A percentile compares a stretch with the other conserved stretches of the same genome.
Conservation (phyloP, 92 coral and sea anemone species). For the Heteractis magnifica region DNA sequence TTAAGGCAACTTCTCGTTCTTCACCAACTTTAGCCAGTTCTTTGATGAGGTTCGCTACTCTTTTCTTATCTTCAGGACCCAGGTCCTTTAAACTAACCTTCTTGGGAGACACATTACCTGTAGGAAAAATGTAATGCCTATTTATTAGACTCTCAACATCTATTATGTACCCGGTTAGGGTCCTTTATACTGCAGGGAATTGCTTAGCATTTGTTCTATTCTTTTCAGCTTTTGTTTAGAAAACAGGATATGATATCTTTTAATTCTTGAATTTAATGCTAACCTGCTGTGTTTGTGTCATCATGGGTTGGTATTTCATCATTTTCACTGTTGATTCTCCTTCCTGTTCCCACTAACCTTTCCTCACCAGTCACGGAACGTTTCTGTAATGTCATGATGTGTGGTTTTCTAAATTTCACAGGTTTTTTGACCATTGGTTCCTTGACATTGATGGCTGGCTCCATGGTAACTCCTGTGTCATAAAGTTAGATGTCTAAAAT, state of each 20-base stretch:
- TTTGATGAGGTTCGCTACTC: constrained; percentile 93
- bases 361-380: neutral
- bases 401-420: constrained; percentile 43
- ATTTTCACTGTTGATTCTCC: neutral
- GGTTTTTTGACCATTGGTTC: constrained; percentile 72
- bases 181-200: too few species aligned
- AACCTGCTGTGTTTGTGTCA: neutral
- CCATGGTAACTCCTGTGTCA: constrained; percentile 47
- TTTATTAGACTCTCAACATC: too few species aligned
- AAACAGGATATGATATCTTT: too few species aligned
- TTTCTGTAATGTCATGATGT: constrained; percentile 26
- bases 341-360: neutral
- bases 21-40: constrained; percentile 95
- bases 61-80: constrained; percentile 87
- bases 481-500: neutral
- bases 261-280: neutral
- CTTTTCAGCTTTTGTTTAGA: neutral
- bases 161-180: too few species aligned
- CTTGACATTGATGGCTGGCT: constrained; percentile 46
- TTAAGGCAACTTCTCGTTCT: constrained; percentile 77
- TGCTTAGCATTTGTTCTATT: neutral
- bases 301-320: neutral
- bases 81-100: constrained; percentile 70
- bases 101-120: neutral
- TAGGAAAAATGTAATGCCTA: too few species aligned